Evolutionary conservation across 2,888 invertebrate genomes (phyloP).

Genomic region (Charanyca ferruginea): DNA sequence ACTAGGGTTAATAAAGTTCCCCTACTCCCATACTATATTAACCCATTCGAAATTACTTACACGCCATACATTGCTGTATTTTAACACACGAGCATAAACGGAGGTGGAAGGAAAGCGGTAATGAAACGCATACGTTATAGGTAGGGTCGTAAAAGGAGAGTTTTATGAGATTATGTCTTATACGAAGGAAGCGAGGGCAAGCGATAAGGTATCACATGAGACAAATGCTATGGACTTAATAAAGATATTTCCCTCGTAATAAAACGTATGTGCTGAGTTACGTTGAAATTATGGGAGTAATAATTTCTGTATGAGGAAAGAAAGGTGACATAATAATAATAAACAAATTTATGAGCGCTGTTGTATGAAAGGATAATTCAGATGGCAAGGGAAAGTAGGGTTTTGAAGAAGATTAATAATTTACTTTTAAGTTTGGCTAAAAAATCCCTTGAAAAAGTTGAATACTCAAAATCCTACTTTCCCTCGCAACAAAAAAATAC

Average conservation of each 20-base stretch:
- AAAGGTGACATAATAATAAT: slow-evolving; percentile 69
- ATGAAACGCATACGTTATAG: slow-evolving; percentile 65
- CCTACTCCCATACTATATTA: slow-evolving; percentile 34
- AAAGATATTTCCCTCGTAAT: slow-evolving; percentile 78
- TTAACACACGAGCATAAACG: slow-evolving; percentile 39
- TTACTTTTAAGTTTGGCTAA: neutral
- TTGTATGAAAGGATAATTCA: slow-evolving; percentile 32
- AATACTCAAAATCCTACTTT: too few relatives aligned
- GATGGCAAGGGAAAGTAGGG: slow-evolving; percentile 10
- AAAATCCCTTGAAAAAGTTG: too few relatives aligned
- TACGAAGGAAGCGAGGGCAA: slow-evolving; percentile 58
- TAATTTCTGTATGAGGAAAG: slow-evolving; percentile 74
- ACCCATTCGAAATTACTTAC: slow-evolving; percentile 56
- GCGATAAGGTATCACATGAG: slow-evolving; percentile 73
- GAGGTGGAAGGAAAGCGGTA: slow-evolving; percentile 47
- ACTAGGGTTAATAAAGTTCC: slow-evolving; percentile 59
- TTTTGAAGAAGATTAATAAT: neutral
- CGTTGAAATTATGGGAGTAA: slow-evolving; percentile 77
- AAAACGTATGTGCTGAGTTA: slow-evolving; percentile 77
- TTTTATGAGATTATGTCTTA: slow-evolving; percentile 67
- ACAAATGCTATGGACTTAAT: slow-evolving; percentile 82
- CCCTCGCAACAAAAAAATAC: too few relatives aligned
- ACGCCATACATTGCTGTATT: slow-evolving; percentile 57
- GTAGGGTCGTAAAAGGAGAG: slow-evolving; percentile 61
- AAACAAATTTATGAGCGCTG: slow-evolving; percentile 63